Evolutionary conservation across 2,797 vertebrate genomes (phyloP).

Genomic region (Helostoma temminkii): DNA sequence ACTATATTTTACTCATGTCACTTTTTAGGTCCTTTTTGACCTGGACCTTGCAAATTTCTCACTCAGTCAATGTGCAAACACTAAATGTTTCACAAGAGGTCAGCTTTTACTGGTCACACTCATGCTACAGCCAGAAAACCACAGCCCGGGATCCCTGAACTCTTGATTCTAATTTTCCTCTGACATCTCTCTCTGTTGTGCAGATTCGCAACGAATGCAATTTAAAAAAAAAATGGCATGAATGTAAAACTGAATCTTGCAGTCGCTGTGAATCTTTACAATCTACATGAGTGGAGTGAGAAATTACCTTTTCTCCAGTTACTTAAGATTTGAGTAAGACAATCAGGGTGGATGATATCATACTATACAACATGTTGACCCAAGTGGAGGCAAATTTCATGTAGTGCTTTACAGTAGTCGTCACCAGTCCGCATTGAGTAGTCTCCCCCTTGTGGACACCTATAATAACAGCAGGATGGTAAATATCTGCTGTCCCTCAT

Average conservation of each 20-base stretch:
- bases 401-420: conserved; percentile 68
- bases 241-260: conserved; percentile 13
- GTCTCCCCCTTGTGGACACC: conserved; percentile 70
- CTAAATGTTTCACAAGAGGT: conserved; percentile 26
- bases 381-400: conserved; percentile 51
- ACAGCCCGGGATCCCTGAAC: conserved; percentile 17
- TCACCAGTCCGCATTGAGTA: conserved; percentile 14
- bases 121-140: conserved; percentile 26
- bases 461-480: conserved; percentile 17
- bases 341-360: conserved; percentile 69
- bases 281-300: conserved; percentile 22
- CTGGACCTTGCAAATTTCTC: not conserved
- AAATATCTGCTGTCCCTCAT: conserved; percentile 7
- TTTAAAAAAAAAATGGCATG: conserved; percentile 6
- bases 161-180: conserved; percentile 58
- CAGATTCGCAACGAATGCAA: conserved; percentile 69
- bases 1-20: not conserved
- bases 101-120: conserved; percentile 1
- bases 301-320: conserved; percentile 31
- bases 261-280: conserved; percentile 74
- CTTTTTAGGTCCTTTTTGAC: conserved; percentile 2
- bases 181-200: conserved; percentile 66
- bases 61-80: conserved; percentile 5
- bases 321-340: conserved; percentile 38
- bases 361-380: conserved; percentile 25